Base-by-base conservation (phyloP, 2,888 invertebrate species). In the Hanleya hanleyi region DNA sequence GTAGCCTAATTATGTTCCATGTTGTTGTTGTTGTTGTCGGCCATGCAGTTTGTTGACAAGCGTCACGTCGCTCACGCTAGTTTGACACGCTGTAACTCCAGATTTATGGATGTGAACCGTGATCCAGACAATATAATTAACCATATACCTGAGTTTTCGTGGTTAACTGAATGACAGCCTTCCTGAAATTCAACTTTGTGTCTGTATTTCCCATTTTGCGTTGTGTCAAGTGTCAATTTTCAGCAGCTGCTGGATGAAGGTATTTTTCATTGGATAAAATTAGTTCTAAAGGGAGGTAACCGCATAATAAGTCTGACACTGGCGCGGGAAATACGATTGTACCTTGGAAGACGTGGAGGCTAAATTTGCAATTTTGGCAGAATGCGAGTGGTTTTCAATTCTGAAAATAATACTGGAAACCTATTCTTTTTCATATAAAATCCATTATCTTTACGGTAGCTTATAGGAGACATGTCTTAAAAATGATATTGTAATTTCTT, bases 91-190 rank as follows among this genome's bases (percentile, higher is more conserved):
- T 41, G 18, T 18, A 41, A 41, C 41, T 12, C 9, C 41, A 12
- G 18, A 9, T 41, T 41, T 18, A 18, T 41, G 41, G 18, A 41
- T 12, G 9, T 12, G 18, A 41, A 41, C 41, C 9, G 9, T 41
- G 9, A 18, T 18, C 41, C 36, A 35, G 18, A 69, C n/a, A 7
- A 35, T 18, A 15, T 26, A 66, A 65, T 7, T n/a, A 22, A 37
- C 5, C n/a, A n/a, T 26, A n/a, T 82, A 97, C 98, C 94, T 98
- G 97, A 74, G 96, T 96, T 92, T 98, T 98, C 0, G 98, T 96
- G 70, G 98, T 98, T 70, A 99, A 92, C 91, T 99, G 98, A 67
- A 99, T 96, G 67, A 99, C 97, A 82, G 99, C 98, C 92, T 98
- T 98, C 77, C 98, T 94, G 92, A 99, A 99, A 92, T 97, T 98